Conservation (phyloP, 2,113 vertebrate species). For the Myiagra hebetior region DNA sequence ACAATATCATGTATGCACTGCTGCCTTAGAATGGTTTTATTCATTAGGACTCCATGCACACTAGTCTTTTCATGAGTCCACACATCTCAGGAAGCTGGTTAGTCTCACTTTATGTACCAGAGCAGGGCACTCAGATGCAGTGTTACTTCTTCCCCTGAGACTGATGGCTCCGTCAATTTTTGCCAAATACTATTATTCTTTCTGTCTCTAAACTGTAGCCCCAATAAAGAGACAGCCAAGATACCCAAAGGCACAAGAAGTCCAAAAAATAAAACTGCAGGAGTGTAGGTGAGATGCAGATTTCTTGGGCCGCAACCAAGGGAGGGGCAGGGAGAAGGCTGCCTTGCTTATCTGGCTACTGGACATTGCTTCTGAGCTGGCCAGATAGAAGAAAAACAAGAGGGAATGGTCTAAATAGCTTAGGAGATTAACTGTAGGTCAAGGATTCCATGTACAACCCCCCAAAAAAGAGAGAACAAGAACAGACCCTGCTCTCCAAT, state of each 20-base stretch:
- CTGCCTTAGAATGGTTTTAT: neutral
- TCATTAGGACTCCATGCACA: neutral
- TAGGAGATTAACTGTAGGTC: neutral
- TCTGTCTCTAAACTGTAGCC: neutral
- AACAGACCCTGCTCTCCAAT: neutral
- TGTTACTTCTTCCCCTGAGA: neutral
- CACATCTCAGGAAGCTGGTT: neutral
- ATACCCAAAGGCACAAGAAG: neutral
- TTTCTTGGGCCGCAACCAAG: neutral
- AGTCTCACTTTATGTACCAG: neutral
- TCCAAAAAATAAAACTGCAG: neutral
- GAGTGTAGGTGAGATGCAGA: neutral
- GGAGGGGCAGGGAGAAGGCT: neutral
- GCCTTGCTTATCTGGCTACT: constrained; percentile 13
- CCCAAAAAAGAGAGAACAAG: neutral
- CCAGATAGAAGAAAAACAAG: constrained; percentile 9
- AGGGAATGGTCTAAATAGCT: neutral
- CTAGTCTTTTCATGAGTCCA: neutral
- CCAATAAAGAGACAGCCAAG: neutral
- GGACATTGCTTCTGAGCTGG: neutral
- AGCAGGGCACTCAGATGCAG: fast-evolving
- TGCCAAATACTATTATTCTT: neutral
- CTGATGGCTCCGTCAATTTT: neutral
- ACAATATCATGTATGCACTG: neutral
- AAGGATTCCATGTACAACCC: neutral